Percentiles rank a stretch among this genome's conserved stretches.
phyloP scores from a whole-genome alignment of 2,888 invertebrate species.

The Chloromyia formosa region DNA sequence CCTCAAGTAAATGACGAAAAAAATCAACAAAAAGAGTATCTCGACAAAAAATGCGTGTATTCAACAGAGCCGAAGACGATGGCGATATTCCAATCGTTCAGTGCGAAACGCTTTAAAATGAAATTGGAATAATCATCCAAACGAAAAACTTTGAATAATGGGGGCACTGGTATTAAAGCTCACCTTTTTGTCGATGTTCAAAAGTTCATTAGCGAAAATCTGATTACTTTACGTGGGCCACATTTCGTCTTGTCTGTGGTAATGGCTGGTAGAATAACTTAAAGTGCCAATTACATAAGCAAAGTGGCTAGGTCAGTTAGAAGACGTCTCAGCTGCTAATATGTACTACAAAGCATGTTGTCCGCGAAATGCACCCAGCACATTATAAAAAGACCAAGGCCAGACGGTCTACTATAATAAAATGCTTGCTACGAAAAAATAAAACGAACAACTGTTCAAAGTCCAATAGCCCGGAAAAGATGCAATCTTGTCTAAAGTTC shows the following conservation, averaged over 20 bases:
- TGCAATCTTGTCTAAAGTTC: too few relatives aligned
- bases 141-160: too few relatives aligned
- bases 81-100: not conserved
- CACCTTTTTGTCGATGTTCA: not conserved
- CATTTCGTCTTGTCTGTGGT: not conserved
- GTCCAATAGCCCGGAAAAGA: too few relatives aligned
- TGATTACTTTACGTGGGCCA: not conserved
- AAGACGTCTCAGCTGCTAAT: not conserved
- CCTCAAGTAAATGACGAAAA: too few relatives aligned
- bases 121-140: not conserved
- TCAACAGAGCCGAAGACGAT: not conserved
- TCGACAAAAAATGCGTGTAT: not conserved
- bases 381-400: not conserved
- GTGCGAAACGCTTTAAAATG: not conserved
- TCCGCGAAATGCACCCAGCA: not conserved
- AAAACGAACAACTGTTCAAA: too few relatives aligned
- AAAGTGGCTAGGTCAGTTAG: not conserved
- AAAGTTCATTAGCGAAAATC: not conserved
- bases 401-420: too few relatives aligned
- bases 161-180: not conserved
- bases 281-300: not conserved
- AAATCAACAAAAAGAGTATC: too few relatives aligned
- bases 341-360: too few relatives aligned
- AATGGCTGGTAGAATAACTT: not conserved
- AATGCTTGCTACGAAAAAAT: too few relatives aligned